Evolutionary conservation across 1,140 invertebrate genomes (phyloP).

Genomic region (Prorops nasuta): DNA sequence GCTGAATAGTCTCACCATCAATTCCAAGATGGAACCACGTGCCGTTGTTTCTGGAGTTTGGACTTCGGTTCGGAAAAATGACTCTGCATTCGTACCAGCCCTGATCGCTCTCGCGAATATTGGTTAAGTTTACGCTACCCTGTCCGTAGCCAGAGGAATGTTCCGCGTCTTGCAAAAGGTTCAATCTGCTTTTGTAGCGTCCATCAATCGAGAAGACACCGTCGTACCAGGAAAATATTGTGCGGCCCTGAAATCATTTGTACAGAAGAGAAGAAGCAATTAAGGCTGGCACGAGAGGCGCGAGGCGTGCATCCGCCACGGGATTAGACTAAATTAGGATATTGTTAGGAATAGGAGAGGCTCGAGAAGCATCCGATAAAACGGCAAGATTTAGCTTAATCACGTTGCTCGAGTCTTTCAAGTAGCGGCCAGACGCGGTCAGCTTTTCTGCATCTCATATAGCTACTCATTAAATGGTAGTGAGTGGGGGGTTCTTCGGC

Average conservation of each 20-base stretch:
- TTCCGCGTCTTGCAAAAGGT: slow-evolving; percentile 57
- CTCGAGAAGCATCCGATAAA: too few relatives aligned
- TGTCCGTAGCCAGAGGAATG: slow-evolving; percentile 63
- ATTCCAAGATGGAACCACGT: slow-evolving; percentile 86
- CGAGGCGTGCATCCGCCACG: too few relatives aligned
- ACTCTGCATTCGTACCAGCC: slow-evolving; percentile 91
- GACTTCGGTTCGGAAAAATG: slow-evolving; percentile 83
- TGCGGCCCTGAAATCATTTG: slow-evolving; percentile 62
- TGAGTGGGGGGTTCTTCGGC: too few relatives aligned
- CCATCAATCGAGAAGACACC: slow-evolving; percentile 67
- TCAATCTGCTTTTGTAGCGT: slow-evolving; percentile 74
- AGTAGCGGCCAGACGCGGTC: too few relatives aligned
- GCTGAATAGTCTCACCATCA: slow-evolving; percentile 69
- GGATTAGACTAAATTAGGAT: too few relatives aligned
- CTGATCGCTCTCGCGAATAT: slow-evolving; percentile 82
- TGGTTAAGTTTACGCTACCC: slow-evolving; percentile 86
- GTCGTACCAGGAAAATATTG: slow-evolving; percentile 79
- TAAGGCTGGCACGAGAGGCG: too few relatives aligned
- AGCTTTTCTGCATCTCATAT: too few relatives aligned
- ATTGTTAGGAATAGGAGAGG: too few relatives aligned
- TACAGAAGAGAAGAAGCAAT: not conserved
- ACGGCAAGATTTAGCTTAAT: too few relatives aligned
- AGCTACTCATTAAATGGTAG: too few relatives aligned
- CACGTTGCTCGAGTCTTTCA: too few relatives aligned
- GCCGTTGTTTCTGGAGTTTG: slow-evolving; percentile 78